phyloP scores from a whole-genome alignment of 1,140 invertebrate genomes.

The Drosophila nigromelanica region DNA sequence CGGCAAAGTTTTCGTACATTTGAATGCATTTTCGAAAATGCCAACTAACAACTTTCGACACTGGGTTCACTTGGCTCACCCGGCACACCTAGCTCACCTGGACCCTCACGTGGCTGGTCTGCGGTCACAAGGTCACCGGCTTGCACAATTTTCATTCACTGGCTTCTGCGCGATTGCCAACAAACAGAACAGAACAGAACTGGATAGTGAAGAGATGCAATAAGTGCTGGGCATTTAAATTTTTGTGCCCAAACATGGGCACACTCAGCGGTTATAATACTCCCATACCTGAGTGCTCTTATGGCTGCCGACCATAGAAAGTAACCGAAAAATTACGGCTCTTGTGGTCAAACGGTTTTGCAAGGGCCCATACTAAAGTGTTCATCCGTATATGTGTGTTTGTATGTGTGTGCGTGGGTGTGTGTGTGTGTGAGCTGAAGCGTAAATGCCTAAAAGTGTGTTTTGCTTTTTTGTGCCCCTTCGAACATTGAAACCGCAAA shows the following conservation, averaged over 20 bases:
- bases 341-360: slow-evolving; percentile 70
- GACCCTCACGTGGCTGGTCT: slow-evolving; percentile 22
- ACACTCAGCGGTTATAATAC: slow-evolving; percentile 19
- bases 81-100: slow-evolving; percentile 18
- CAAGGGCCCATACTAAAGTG: slow-evolving; percentile 27
- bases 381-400: background rate
- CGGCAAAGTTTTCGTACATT: slow-evolving; percentile 39
- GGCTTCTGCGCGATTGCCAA: slow-evolving; percentile 17
- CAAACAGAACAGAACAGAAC: background rate
- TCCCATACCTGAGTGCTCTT: slow-evolving; percentile 24
- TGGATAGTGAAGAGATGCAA: slow-evolving; percentile 13
- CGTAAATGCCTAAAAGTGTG: slow-evolving; percentile 77
- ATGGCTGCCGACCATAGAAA: slow-evolving; percentile 47
- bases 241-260: slow-evolving; percentile 35
- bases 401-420: slow-evolving; percentile 2
- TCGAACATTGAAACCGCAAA: slow-evolving; percentile 71
- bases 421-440: slow-evolving; percentile 51
- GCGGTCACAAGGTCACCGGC: slow-evolving; percentile 42
- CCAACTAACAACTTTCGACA: slow-evolving; percentile 43
- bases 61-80: background rate
- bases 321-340: slow-evolving; percentile 79
- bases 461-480: slow-evolving; percentile 49
- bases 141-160: slow-evolving; percentile 24
- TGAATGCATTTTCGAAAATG: slow-evolving; percentile 54
- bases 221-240: slow-evolving; percentile 45